Percentiles rank a stretch among this genome's conserved stretches.
Evolutionary conservation across 1,140 invertebrate species (phyloP).

Genomic region (Heliconius hewitsoni): DNA sequence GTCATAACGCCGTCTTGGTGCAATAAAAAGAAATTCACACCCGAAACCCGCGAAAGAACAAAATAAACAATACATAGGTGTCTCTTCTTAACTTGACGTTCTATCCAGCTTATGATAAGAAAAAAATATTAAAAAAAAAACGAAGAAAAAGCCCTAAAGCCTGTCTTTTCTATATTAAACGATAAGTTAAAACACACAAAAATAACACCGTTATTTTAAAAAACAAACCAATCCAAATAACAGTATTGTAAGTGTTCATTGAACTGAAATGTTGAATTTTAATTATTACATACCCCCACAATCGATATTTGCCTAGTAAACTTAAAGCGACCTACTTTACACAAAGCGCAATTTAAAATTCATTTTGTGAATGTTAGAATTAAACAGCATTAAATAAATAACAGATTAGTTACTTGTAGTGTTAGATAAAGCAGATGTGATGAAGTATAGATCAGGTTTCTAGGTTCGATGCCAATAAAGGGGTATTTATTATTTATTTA

Average conservation of each 20-base stretch:
- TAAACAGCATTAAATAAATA: neutral
- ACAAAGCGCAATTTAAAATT: neutral
- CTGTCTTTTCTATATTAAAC: no score
- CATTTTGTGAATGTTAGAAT: neutral
- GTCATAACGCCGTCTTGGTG: no score
- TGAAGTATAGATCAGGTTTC: neutral
- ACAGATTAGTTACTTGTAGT: neutral
- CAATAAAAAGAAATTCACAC: no score
- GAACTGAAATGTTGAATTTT: constrained; percentile 14
- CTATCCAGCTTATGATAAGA: no score
- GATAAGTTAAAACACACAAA: neutral
- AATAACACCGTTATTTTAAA: neutral
- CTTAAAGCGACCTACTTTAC: neutral
- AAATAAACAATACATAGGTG: no score
- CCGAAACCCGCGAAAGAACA: no score
- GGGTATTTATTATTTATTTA: no score
- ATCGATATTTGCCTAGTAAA: constrained; percentile 6
- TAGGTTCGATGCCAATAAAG: no score
- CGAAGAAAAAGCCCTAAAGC: no score
- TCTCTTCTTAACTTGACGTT: no score
- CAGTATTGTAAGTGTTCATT: constrained; percentile 8
- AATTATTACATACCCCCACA: constrained; percentile 5
- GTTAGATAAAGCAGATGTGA: no score
- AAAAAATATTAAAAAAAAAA: no score
- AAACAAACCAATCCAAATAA: neutral